Evolutionary conservation across 2,888 invertebrate genomes (phyloP), one percentile per base, ranked within the genome.

Genomic region (Andrena minutula): DNA sequence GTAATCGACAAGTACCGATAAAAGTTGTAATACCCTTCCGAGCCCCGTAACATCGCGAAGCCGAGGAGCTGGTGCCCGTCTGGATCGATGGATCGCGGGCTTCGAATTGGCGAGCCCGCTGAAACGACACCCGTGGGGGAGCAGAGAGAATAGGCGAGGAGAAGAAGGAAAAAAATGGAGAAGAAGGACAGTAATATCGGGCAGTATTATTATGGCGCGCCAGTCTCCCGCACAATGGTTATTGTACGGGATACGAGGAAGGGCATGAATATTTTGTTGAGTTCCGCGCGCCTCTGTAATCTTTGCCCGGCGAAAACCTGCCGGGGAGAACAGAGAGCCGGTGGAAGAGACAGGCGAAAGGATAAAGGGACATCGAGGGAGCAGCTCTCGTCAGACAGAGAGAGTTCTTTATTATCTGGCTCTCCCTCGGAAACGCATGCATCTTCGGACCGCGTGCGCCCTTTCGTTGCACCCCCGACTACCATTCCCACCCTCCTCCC

Each of bases 261-360:
- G 77, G 76, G 78, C 82, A 87, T 86, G 87, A 89, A 89, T 89
- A 89, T 89, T 86, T 89, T 80, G 79, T 84, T 82, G 78, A 74
- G 72, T 82, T 84, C 78, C 72, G 58, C 65, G 68, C 61, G 69
- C 41, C 58, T 61, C 74, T 76, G 82, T 84, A 85, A 87, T 87
- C 82, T 84, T 87, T 86, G 76, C 56, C 51, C 58, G 63, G 49
- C 70, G 82, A 84, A 81, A 81, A 78, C 75, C 41, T 65, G 58
- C 60, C 41, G 20, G 56, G 20, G 32, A 49, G 23, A 51, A 72
- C 49, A 61, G 26, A 30, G 56, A 35, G 51, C 20, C 53, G 53
- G 12, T 26, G 28, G 79, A 32, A 10, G 20, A n/a, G 61, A 30
- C 30, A 30, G 16, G 12, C 26, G 60, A 32, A 81, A 76, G 49